These are phyloP conservation scores for Drosophila repletoides DNA, from an alignment of 1,140 invertebrate species.

Conservation along the genomic window DNA sequence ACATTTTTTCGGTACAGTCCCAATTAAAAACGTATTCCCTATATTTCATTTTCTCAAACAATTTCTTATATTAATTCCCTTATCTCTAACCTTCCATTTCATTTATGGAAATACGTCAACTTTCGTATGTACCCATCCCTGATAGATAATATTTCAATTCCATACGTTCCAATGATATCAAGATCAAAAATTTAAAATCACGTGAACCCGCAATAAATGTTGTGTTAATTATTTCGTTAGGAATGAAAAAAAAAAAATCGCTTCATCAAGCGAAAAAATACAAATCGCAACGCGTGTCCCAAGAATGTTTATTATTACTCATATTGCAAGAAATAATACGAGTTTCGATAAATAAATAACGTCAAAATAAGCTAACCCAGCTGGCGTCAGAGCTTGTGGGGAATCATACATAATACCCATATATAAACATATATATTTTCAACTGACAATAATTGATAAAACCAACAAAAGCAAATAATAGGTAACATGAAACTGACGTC, in stretches of 20 bases:
- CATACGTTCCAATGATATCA: background rate
- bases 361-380: constrained; percentile 10
- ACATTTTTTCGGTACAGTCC: too few relatives aligned
- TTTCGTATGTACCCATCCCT: background rate
- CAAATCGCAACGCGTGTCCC: constrained; percentile 28
- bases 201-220: background rate
- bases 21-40: too few relatives aligned
- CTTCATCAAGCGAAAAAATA: constrained; percentile 9
- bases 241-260: constrained; percentile 9
- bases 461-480: constrained; percentile 18
- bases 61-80: too few relatives aligned
- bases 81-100: too few relatives aligned
- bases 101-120: too few relatives aligned
- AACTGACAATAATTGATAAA: constrained; percentile 59
- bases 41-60: too few relatives aligned
- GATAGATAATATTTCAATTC: too few relatives aligned
- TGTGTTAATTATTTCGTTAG: constrained; percentile 15
- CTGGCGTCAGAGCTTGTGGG: constrained; percentile 35
- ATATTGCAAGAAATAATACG: constrained; percentile 36
- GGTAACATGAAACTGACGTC: constrained; percentile 48
- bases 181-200: too few relatives aligned
- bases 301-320: constrained; percentile 56
- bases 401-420: constrained; percentile 1
- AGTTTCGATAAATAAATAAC: background rate
- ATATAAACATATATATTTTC: too few relatives aligned